Evolutionary conservation across 2,113 vertebrate genomes (phyloP), one percentile per base, ranked within the genome.

Genomic region (Hydrochoerus hydrochaeris): DNA sequence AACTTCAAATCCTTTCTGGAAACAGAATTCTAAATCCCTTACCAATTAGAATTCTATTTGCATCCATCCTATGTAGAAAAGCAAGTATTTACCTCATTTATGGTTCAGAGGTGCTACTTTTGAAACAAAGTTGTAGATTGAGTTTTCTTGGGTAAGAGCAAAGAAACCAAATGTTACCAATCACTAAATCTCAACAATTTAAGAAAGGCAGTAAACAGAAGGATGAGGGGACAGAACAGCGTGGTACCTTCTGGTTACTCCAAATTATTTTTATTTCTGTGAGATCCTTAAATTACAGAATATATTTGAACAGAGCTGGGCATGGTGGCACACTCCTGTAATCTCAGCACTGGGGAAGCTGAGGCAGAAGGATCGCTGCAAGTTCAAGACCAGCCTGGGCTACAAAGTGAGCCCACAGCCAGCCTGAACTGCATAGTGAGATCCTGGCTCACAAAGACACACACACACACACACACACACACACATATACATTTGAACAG

Each of bases 241-340:
- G 2, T 77, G 46, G 44, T 30, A 90, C 57, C 44, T 85, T 86
- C 41, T 84, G 60, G 44, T 22, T 87, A 62, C 19, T 93, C 93
- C 58, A 90, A 2, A 62, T 71, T 44, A 73, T 87, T 87, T 95
- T 96, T 57, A 84, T 75, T 95, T 95, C 26, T 88, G 24, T 63
- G 10, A 93, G 32, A 4, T 75, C 92, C 46, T 91, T 84, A 94
- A 46, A 71, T 71, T 88, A 54, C 9, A 95, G 24, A 81, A 62
- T 60, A 90, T 2, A 80, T 19, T 32, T 49, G 3, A 85, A 54
- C 16, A 54, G 13, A 54, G 49, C 49, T 10, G 9, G 49, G 49
- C 49, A 52, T 52, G 49, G 49, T 52, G 49, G 49, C 9, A 11
- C 9, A 52, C 49, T 52, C 49, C 49, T 52, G 49, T 52, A 52